phyloP scores from a whole-genome alignment of 1,140 invertebrate species.

The Megathymus violae region DNA sequence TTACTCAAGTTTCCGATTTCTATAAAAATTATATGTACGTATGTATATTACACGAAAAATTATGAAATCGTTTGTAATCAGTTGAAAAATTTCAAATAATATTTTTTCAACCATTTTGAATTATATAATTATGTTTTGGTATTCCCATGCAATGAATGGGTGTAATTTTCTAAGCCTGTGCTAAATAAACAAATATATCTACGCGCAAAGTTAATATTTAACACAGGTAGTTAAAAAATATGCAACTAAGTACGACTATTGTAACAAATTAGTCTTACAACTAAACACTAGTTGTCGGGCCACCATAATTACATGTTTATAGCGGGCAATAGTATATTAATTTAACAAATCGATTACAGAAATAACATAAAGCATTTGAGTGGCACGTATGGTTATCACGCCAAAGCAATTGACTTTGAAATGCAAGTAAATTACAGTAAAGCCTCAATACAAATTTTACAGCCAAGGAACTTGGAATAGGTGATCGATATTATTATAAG shows the following conservation, averaged over 20 bases:
- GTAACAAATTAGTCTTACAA: slow-evolving; percentile 25
- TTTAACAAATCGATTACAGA: slow-evolving; percentile 31
- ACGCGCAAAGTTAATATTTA: neutral
- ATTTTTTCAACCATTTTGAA: no score
- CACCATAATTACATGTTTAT: slow-evolving; percentile 29
- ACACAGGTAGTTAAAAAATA: neutral
- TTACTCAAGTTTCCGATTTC: no score
- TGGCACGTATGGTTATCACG: slow-evolving; percentile 27
- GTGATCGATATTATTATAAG: neutral
- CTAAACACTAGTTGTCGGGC: slow-evolving; percentile 21
- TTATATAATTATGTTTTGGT: no score
- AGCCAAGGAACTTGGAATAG: neutral
- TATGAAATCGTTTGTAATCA: no score
- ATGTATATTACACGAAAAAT: no score
- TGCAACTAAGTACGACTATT: neutral
- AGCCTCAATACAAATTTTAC: slow-evolving; percentile 1
- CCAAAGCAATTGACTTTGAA: slow-evolving; percentile 29
- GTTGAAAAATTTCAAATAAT: no score
- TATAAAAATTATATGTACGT: no score
- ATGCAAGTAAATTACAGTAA: slow-evolving; percentile 19
- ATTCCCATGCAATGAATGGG: neutral
- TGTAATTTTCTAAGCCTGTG: neutral
- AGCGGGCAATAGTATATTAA: slow-evolving; percentile 29
- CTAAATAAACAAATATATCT: no score
- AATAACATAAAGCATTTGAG: slow-evolving; percentile 34